Evolutionary conservation across 2,888 invertebrate species (phyloP).

Genomic region (Portevinia maculata): DNA sequence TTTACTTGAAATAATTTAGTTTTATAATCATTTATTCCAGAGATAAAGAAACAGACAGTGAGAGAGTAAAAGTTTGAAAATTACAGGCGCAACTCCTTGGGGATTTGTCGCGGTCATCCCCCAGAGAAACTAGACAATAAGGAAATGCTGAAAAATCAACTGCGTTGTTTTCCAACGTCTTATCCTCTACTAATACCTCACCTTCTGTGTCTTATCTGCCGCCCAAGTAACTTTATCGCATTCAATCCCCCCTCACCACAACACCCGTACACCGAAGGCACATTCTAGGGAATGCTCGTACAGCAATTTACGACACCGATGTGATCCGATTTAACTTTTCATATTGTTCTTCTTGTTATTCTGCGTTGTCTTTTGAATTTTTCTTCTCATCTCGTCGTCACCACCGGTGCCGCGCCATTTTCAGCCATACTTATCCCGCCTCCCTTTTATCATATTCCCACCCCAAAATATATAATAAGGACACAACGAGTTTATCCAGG

Average conservation of each 20-base stretch:
- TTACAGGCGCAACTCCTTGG: constrained; percentile 65
- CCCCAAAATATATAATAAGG: constrained; percentile 57
- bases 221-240: constrained; percentile 57
- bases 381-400: constrained; percentile 51
- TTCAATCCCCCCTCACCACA: constrained; percentile 33
- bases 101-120: constrained; percentile 66
- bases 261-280: constrained; percentile 5
- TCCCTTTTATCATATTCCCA: constrained; percentile 48
- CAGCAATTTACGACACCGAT: constrained; percentile 71
- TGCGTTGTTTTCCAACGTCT: constrained; percentile 29
- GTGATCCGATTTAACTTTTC: constrained; percentile 74
- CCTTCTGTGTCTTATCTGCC: constrained; percentile 65
- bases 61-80: constrained; percentile 64
- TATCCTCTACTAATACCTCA: constrained; percentile 57
- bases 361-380: constrained; percentile 63
- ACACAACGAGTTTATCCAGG: constrained; percentile 60
- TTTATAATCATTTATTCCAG: constrained; percentile 65
- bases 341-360: constrained; percentile 74
- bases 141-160: constrained; percentile 49
- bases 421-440: constrained; percentile 33
- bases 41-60: constrained; percentile 38
- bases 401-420: constrained; percentile 22
- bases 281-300: constrained; percentile 61
- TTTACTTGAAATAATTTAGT: constrained; percentile 63
- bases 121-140: constrained; percentile 35